These are phyloP conservation scores for Cerastis leucographa DNA, from an alignment of 2,888 invertebrate genomes.

Conservation along the genomic window DNA sequence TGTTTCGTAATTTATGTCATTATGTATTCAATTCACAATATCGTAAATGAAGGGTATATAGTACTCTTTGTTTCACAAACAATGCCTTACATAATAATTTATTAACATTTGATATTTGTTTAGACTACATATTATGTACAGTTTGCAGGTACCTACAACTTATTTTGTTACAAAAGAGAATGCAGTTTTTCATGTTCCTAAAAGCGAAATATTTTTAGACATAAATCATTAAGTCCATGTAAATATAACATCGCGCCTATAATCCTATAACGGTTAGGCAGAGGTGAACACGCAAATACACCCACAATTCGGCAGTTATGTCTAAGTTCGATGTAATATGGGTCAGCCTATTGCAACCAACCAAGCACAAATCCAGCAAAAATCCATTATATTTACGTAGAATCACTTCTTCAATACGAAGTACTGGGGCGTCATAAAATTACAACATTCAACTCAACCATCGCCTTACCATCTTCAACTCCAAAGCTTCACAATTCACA, in stretches of 20 bases:
- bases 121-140: conserved; percentile 5
- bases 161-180: conserved; percentile 1
- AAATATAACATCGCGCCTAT: background rate
- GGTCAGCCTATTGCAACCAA: background rate
- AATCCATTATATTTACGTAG: too few relatives aligned
- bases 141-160: conserved; percentile 4
- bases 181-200: background rate
- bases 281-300: background rate
- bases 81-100: conserved; percentile 46
- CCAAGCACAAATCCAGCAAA: background rate
- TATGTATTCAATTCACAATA: conserved; percentile 30
- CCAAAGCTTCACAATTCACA: too few relatives aligned
- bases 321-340: background rate
- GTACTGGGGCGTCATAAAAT: background rate
- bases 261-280: background rate
- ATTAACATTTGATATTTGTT: conserved; percentile 34
- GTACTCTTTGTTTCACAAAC: conserved; percentile 52
- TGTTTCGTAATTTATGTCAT: conserved; percentile 52
- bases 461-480: too few relatives aligned
- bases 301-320: background rate
- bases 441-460: too few relatives aligned
- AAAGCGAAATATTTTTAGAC: background rate
- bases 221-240: background rate
- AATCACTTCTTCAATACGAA: background rate
- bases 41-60: conserved; percentile 45